phyloP scores from a whole-genome alignment of 1,140 invertebrate genomes.

The Drosophila punjabiensis region DNA sequence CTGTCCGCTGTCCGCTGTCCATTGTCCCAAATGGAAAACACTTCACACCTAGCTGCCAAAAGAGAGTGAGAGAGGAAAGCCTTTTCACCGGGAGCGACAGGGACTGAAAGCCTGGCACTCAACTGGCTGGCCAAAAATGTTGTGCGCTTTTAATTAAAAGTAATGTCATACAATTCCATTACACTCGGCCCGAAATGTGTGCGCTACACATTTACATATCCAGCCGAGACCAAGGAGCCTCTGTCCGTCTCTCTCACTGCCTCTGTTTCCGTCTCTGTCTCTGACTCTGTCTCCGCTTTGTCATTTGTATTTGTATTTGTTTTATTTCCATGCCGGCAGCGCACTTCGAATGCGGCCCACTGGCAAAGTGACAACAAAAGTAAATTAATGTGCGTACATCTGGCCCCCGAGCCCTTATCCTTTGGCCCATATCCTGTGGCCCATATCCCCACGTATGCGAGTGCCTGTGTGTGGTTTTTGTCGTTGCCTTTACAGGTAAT shows the following conservation, averaged over 20 bases:
- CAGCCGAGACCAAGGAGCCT: conserved; percentile 41
- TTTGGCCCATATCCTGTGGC: conserved; percentile 9
- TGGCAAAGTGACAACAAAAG: conserved; percentile 84
- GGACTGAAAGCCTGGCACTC: conserved; percentile 56
- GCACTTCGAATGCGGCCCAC: conserved; percentile 81
- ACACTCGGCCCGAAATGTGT: conserved; percentile 78
- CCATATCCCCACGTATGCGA: conserved; percentile 4
- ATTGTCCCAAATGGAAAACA: conserved; percentile 52
- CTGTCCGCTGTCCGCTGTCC: conserved; percentile 12
- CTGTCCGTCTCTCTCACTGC: conserved; percentile 13
- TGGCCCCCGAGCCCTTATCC: conserved; percentile 26
- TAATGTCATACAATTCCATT: conserved; percentile 85
- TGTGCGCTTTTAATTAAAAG: conserved; percentile 85
- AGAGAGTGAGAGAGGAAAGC: conserved; percentile 32
- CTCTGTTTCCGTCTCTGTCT: conserved; percentile 27
- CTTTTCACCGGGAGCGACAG: conserved; percentile 35
- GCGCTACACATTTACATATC: conserved; percentile 83
- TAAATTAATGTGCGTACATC: conserved; percentile 84
- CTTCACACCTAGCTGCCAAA: conserved; percentile 70
- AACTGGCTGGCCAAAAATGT: conserved; percentile 75
- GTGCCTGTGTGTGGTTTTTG: conserved; percentile 64
- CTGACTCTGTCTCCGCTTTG: conserved; percentile 62
- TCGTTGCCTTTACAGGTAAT: conserved; percentile 82
- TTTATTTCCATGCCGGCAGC: conserved; percentile 78
- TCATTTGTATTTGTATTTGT: conserved; percentile 75